phyloP scores from a whole-genome alignment of 2,888 invertebrate species.

The Ditula angustiorana region DNA sequence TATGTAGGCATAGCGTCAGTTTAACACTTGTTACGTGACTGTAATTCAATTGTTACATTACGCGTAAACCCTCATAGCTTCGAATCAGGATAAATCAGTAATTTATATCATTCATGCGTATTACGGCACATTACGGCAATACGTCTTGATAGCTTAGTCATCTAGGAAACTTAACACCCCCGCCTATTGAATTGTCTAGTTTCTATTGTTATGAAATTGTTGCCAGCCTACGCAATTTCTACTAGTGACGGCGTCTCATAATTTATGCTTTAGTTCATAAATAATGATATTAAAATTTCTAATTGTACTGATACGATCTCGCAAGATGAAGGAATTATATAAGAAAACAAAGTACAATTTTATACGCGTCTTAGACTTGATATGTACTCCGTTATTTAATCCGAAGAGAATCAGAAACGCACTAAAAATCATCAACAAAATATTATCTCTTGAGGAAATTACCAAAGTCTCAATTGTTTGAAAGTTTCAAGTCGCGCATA shows the following conservation, averaged over 20 bases:
- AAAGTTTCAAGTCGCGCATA: neutral
- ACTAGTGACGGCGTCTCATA: neutral
- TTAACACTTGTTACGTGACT: no score
- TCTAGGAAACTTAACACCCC: conserved; percentile 25
- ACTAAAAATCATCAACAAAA: no score
- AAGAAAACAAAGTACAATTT: no score
- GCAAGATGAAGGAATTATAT: neutral
- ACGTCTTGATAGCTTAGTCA: conserved; percentile 13
- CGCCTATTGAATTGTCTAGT: conserved; percentile 15
- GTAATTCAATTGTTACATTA: no score
- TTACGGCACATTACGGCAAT: conserved; percentile 1
- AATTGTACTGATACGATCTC: neutral
- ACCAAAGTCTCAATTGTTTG: neutral
- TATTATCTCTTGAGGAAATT: no score
- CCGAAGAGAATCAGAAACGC: no score
- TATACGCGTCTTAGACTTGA: no score
- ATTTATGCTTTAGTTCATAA: neutral
- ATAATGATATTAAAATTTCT: neutral
- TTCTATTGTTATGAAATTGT: conserved; percentile 28
- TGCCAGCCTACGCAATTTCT: conserved; percentile 23
- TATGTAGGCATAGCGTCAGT: no score
- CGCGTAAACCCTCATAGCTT: no score
- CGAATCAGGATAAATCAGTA: no score
- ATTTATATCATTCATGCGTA: no score
- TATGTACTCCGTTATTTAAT: no score